Base-by-base conservation (phyloP, 1,140 invertebrate genomes). In the Diachasmimorpha longicaudata region DNA sequence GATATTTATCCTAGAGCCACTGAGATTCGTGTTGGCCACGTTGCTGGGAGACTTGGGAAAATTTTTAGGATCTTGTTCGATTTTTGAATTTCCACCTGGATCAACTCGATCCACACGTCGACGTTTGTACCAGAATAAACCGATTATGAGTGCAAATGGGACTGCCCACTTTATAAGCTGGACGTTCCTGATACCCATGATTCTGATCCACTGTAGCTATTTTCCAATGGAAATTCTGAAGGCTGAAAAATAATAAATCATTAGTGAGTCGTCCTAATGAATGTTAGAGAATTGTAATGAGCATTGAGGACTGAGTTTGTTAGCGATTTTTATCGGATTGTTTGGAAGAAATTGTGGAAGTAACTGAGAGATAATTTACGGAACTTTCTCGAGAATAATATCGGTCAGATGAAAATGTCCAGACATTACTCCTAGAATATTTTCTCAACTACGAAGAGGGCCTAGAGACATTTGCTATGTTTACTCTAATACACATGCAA, bases 71-170 rank as follows among this genome's bases (percentile, higher is more conserved):
- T 76, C 75, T 9, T 14, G 0, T 55, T 79, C 78, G 11, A 14
- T 16, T 68, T 76, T 76, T 21, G 16, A 42, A 4, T 76, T 81
- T 83, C 89, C 89, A 75, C 89, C 89, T 72, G 88, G 87, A 84
- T 90, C 89, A 89, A 81, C 85, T 87, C 82, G 82, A 77, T 88
- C 85, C 71, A 82, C 83, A 69, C 86, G 82, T 78, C 85, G 87
- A 75, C 88, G 85, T 81, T 85, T 89, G 87, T 89, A 90, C 89
- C 89, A 90, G 52, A 88, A 84, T 73, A 89, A 76, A n/a, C 86
- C 87, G 74, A 90, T 77, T 69, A 88, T 83, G 39, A 90, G 69
- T 0, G 87, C 87, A 36, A 89, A 79, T 23, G 89, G 88, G n/a
- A 90, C 78, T 9, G 81, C 85, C 88, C 88, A 90, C 81, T 85